Conservation (phyloP, 2,113 vertebrate genomes). For the Eublepharis macularius region DNA sequence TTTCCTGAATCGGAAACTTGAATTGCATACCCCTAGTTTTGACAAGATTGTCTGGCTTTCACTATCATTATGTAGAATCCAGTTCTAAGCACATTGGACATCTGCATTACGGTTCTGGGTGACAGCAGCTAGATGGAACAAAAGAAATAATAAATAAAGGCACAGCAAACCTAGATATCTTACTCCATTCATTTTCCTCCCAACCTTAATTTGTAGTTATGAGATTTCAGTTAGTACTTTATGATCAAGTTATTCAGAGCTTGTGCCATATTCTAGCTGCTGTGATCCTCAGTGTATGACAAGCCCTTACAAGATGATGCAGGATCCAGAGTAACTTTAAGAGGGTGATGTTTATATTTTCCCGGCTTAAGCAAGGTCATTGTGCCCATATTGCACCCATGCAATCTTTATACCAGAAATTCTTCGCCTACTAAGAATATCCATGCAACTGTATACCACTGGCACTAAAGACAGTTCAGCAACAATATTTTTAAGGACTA, state of each 20-base stretch:
- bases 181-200: background rate
- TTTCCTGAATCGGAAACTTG: too few species aligned
- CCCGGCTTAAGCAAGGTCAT: conserved; percentile 1
- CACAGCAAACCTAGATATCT: background rate
- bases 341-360: background rate
- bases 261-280: background rate
- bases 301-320: background rate
- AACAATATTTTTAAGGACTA: background rate
- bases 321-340: background rate
- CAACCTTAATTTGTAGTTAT: background rate
- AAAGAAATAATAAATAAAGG: background rate
- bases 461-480: background rate
- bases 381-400: background rate
- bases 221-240: background rate
- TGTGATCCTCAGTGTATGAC: background rate
- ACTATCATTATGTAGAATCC: background rate
- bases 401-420: background rate
- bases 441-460: background rate
- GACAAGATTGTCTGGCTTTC: background rate
- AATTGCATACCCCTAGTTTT: too few species aligned
- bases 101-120: background rate
- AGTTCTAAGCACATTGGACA: background rate
- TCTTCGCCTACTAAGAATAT: background rate
- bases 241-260: background rate
- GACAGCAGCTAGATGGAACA: background rate